Evolutionary conservation across 2,888 invertebrate genomes (phyloP), one percentile per base, ranked within the genome.

Genomic region (Perizoma flavofasciatum): DNA sequence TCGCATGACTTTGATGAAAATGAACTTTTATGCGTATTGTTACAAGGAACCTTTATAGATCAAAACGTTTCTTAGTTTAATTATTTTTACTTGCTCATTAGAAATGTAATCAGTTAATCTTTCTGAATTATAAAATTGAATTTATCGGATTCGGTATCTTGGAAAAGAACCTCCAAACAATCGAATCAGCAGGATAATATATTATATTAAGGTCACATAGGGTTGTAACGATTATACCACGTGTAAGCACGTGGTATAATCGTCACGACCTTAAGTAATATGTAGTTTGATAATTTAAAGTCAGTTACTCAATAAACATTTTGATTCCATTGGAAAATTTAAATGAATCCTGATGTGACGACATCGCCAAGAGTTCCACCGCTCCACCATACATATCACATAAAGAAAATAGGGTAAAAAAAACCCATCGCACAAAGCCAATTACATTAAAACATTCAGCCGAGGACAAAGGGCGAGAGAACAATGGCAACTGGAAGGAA

Each of bases 391-490:
- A 22, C 22, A 72, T 57, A 55, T 46, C 71, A 70, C 69, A 67
- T 73, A 67, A 5, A 5, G 65, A 57, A 72, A 71, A 72, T 77
- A 74, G 73, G 71, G 78, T 77, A 78, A 80, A 83, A 88, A 86
- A 85, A 83, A 76, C 72, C 75, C 76, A 77, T 82, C 78, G 81
- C 82, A 88, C 88, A 89, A 90, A 89, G 92, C 89, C 92, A 92
- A 92, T 92, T 92, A 92, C 92, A 92, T 92, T 92, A 92, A 92
- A 92, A 92, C 91, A 90, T 91, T 90, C 86, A 85, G 81, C 73
- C 74, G 79, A 82, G 87, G 84, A 89, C 90, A 89, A 90, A 89
- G 90, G 91, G 86, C 87, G 82, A 74, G 81, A 86, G 89, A 90
- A 92, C 90, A 90, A 92, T 90, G 83, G 82, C 77, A 78, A 77